Evolutionary conservation across 2,888 invertebrate species (phyloP).

Genomic region (Tortrix viridana): DNA sequence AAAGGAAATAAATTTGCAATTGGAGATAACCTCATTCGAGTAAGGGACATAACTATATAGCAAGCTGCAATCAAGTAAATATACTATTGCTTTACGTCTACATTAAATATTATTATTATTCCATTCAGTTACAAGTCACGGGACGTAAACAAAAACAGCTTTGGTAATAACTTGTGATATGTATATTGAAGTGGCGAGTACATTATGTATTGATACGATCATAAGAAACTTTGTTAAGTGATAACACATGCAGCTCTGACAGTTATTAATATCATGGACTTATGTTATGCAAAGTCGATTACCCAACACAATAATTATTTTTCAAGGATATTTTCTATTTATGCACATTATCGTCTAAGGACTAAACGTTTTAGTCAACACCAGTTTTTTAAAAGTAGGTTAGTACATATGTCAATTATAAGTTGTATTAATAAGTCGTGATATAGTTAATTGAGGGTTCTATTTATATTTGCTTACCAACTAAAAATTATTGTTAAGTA

Average conservation of each 20-base stretch:
- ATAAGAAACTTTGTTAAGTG: conserved; percentile 43
- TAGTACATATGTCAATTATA: no score
- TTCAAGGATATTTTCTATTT: conserved; percentile 23
- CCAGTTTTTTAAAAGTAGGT: conserved; percentile 19
- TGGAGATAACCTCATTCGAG: not conserved
- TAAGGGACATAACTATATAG: not conserved
- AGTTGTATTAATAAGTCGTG: no score
- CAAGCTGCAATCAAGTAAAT: not conserved
- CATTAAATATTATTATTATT: not conserved
- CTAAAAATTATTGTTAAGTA: no score
- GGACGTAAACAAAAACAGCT: conserved; percentile 39
- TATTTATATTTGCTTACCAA: no score
- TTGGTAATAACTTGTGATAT: conserved; percentile 41
- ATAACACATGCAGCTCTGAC: conserved; percentile 39
- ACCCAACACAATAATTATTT: conserved; percentile 16
- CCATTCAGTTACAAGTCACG: conserved; percentile 7
- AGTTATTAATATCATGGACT: conserved; percentile 38
- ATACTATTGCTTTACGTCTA: no score
- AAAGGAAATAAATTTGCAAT: conserved; percentile 17
- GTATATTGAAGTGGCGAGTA: conserved; percentile 41
- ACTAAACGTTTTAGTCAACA: conserved; percentile 17
- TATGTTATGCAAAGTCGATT: conserved; percentile 22
- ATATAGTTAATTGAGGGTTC: no score
- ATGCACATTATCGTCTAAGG: conserved; percentile 3
- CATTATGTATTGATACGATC: conserved; percentile 44